Conservation (phyloP, 2,113 vertebrate species). For the Indicator maculatus region DNA sequence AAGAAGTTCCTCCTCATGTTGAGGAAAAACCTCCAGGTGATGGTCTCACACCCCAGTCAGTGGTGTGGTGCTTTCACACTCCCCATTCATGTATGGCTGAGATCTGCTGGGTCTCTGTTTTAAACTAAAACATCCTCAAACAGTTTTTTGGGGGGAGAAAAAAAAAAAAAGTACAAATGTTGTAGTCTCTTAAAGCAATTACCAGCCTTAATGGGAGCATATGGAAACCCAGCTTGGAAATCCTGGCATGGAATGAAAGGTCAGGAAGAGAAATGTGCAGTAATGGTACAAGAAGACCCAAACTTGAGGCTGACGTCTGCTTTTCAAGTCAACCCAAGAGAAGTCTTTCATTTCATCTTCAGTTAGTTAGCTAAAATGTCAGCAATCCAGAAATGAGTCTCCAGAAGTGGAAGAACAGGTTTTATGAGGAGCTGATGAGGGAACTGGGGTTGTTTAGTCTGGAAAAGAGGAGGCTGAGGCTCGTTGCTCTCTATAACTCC, state of each 20-base stretch:
- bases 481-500: no score
- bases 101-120: neutral
- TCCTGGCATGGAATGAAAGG: slow-evolving; percentile 2
- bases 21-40: neutral
- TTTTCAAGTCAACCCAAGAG: neutral
- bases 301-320: neutral
- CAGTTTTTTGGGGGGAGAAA: fast-evolving
- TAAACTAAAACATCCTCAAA: neutral
- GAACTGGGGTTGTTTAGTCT: no score
- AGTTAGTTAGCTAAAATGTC: neutral
- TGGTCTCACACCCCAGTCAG: neutral
- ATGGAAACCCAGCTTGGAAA: slow-evolving; percentile 19
- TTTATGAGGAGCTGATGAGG: no score
- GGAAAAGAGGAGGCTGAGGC: no score
- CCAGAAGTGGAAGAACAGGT: neutral
- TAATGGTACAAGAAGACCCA: neutral
- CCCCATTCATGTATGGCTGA: neutral
- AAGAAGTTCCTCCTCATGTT: no score
- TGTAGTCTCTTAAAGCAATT: neutral
- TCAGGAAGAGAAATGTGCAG: neutral
- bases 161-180: neutral
- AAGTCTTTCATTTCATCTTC: neutral
- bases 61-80: neutral
- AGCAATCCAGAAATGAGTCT: neutral
- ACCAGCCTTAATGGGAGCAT: neutral